Percentiles rank a stretch among this genome's conserved stretches.
phyloP scores from a whole-genome alignment of 2,797 vertebrate genomes.

The Rhyacichthys aspro region DNA sequence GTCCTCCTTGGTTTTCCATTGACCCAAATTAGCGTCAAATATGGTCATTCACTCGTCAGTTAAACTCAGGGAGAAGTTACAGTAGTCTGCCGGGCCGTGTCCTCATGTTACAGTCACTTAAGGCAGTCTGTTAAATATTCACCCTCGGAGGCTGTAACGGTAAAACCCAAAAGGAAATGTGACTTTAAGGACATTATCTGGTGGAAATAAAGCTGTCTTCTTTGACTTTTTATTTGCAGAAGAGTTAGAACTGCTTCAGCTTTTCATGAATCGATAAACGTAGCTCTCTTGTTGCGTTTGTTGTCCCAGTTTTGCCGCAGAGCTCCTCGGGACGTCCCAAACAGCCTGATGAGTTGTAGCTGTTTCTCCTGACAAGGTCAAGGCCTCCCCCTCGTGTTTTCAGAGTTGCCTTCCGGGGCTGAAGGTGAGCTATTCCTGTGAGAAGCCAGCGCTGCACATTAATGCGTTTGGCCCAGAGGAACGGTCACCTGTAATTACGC shows the following conservation, averaged over 20 bases:
- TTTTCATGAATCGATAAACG: too few relatives aligned
- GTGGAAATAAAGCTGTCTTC: too few relatives aligned
- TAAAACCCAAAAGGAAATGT: background rate
- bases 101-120: slow-evolving; percentile 57
- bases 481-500: slow-evolving; percentile 34
- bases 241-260: too few relatives aligned
- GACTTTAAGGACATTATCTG: too few relatives aligned
- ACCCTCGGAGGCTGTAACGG: background rate
- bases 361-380: slow-evolving; percentile 48
- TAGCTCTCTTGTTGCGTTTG: too few relatives aligned
- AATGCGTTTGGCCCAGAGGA: slow-evolving; percentile 24
- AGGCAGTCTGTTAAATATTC: slow-evolving; percentile 25
- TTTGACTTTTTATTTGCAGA: too few relatives aligned
- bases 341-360: slow-evolving; percentile 8
- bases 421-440: slow-evolving; percentile 32
- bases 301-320: background rate
- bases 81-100: slow-evolving; percentile 30
- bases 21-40: slow-evolving; percentile 54
- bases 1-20: slow-evolving; percentile 42
- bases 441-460: slow-evolving; percentile 25
- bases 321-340: background rate
- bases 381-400: slow-evolving; percentile 15
- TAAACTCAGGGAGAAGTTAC: slow-evolving; percentile 52
- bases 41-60: slow-evolving; percentile 43
- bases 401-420: slow-evolving; percentile 34